A percentile compares a stretch with the other conserved stretches of the same genome.
Evolutionary conservation across 2,113 vertebrate species (phyloP).

Genomic region (Polyodon spathula): DNA sequence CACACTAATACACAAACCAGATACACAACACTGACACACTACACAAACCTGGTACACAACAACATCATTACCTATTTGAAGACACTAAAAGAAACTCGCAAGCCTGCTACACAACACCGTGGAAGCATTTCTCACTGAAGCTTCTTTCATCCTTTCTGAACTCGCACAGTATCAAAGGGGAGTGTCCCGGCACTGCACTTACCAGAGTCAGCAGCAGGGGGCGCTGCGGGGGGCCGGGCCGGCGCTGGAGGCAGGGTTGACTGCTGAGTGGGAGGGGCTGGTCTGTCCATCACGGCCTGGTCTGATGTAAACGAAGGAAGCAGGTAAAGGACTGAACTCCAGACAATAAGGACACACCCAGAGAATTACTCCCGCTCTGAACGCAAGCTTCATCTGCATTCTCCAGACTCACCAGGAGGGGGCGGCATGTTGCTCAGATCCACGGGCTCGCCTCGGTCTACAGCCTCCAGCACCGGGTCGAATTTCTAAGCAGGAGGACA

Average conservation of each 20-base stretch:
- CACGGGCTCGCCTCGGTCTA: slow-evolving; percentile 54
- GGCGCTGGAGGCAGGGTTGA: slow-evolving; percentile 31
- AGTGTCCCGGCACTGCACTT: slow-evolving; percentile 7
- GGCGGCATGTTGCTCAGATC: slow-evolving; percentile 62
- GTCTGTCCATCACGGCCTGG: slow-evolving; percentile 26
- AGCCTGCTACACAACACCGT: too few relatives aligned
- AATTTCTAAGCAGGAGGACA: slow-evolving; percentile 51
- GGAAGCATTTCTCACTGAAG: too few relatives aligned
- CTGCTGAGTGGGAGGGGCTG: slow-evolving; percentile 23
- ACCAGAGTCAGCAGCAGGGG: slow-evolving; percentile 33
- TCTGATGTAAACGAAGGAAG: slow-evolving; percentile 26
- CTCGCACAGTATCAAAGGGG: neutral
- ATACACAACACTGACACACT: too few relatives aligned
- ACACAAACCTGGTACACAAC: too few relatives aligned
- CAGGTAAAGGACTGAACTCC: neutral
- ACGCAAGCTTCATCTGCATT: too few relatives aligned
- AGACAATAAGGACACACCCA: too few relatives aligned
- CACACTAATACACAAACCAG: too few relatives aligned
- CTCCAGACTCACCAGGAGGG: slow-evolving; percentile 63
- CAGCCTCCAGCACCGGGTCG: slow-evolving; percentile 56
- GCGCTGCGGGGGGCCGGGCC: slow-evolving; percentile 15
- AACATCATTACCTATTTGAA: too few relatives aligned
- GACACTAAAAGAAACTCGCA: too few relatives aligned
- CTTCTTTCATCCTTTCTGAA: too few relatives aligned
- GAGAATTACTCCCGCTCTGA: too few relatives aligned